Percentiles rank a stretch among this genome's conserved stretches.
These are phyloP conservation scores for Aplocera efformata DNA, from an alignment of 2,888 invertebrate species.

Conservation along the genomic window DNA sequence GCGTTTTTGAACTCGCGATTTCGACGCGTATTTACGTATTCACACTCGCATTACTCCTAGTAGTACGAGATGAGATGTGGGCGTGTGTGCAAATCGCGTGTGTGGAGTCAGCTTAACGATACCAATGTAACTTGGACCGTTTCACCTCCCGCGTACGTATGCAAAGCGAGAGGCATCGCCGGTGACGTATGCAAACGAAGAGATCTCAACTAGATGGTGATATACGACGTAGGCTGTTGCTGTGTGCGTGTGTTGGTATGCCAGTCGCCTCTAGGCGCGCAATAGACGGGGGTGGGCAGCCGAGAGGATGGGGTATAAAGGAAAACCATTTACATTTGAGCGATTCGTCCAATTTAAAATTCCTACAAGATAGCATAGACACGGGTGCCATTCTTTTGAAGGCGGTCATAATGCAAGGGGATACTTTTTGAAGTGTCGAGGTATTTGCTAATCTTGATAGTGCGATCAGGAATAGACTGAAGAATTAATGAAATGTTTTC, in stretches of 20 bases:
- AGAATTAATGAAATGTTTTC: conserved; percentile 43
- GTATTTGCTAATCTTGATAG: conserved; percentile 9
- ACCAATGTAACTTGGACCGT: conserved; percentile 53
- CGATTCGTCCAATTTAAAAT: conserved; percentile 82
- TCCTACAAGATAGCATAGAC: conserved; percentile 81
- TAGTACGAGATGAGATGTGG: conserved; percentile 72
- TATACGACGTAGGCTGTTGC: conserved; percentile 65
- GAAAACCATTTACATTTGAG: conserved; percentile 82
- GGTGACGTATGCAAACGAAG: conserved; percentile 67
- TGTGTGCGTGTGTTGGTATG: conserved; percentile 77
- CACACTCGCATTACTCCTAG: conserved; percentile 77
- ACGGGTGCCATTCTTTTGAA: conserved; percentile 80
- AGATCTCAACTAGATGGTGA: conserved; percentile 63
- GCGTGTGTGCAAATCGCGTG: conserved; percentile 56
- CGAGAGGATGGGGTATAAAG: conserved; percentile 80
- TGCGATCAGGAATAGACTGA: conserved; percentile 20
- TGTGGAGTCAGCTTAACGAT: conserved; percentile 67
- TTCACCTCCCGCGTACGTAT: conserved; percentile 45
- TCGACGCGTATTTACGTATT: conserved; percentile 78
- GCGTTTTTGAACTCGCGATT: conserved; percentile 79
- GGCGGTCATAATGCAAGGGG: conserved; percentile 69
- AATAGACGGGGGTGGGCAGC: conserved; percentile 76
- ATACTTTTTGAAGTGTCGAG: conserved; percentile 44
- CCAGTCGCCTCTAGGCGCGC: conserved; percentile 79
- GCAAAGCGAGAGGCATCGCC: conserved; percentile 52